Evolutionary conservation across 2,113 vertebrate species (phyloP).

Genomic region (Gobio gobio): DNA sequence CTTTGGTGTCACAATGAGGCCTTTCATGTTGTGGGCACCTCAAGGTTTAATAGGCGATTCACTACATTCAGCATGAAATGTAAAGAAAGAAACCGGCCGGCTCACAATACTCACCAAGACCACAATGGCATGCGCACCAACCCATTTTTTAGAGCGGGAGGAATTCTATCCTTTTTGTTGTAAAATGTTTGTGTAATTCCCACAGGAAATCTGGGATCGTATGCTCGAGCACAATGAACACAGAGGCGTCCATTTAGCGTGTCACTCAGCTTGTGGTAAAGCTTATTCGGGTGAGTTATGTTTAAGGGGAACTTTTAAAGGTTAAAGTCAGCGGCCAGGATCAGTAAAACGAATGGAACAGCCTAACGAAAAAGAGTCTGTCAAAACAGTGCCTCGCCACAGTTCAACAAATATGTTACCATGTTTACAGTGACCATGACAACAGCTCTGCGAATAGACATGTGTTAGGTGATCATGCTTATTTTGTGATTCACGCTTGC

Average conservation of each 20-base stretch:
- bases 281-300: constrained; percentile 64
- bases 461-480: constrained; percentile 36
- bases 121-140: constrained; percentile 54
- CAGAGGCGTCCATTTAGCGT: constrained; percentile 40
- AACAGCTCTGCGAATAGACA: constrained; percentile 49
- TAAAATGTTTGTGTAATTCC: constrained; percentile 53
- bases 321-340: constrained; percentile 39
- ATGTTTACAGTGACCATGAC: constrained; percentile 58
- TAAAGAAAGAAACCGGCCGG: constrained; percentile 60
- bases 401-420: constrained; percentile 47
- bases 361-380: constrained; percentile 42
- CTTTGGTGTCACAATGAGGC: constrained; percentile 72
- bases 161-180: constrained; percentile 45
- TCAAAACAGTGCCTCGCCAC: constrained; percentile 46
- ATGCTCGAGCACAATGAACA: constrained; percentile 36
- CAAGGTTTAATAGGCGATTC: constrained; percentile 64
- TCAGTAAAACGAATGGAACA: constrained; percentile 39
- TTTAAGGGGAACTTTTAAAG: constrained; percentile 66
- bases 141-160: constrained; percentile 53
- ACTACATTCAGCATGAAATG: constrained; percentile 61
- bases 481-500: constrained; percentile 29
- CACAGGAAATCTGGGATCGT: constrained; percentile 56
- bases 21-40: constrained; percentile 76
- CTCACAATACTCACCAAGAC: constrained; percentile 67
- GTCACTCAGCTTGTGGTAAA: constrained; percentile 49